Base-by-base conservation (phyloP, 2,888 invertebrate genomes). In the Drosophila macrospina region DNA sequence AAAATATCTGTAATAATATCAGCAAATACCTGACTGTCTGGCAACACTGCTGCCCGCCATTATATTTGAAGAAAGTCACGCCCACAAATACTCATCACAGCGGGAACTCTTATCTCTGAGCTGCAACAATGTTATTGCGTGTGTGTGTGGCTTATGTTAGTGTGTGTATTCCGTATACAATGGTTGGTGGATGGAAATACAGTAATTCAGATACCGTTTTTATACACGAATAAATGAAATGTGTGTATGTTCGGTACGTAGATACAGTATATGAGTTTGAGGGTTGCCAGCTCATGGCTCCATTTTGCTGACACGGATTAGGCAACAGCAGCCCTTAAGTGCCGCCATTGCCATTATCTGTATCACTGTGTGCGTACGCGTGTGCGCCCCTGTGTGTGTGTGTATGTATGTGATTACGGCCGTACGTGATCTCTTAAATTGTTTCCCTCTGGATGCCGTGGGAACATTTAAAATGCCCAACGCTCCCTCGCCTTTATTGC, bases 261-360 rank as follows among this genome's bases (percentile, higher is more conserved):
- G 16, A 39, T 39, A 20, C 5, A 2, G 16, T 20, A 20, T 20
- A 44, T 41, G 56, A 50, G 54, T 20, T 28, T 30, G 42, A 71
- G 72, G 80, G 67, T 67, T 64, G 68, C 45, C 32, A 56, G 72
- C 63, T 60, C 82, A 74, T 84, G 80, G 74, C 69, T 80, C 64
- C 87, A 90, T 90, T 90, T 90, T 89, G 75, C 64, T 41, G 66
- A 54, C 45, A 45, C 60, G 78, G 88, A 83, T 89, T 88, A 82
- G 83, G 59, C 71, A 68, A 62, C 42, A 51, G 62, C 82, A 62
- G 69, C 70, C 56, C 71, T 74, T 79, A 89, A 89, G 76, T 84
- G 85, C 69, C 80, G 65, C 84, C 82, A 78, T 82, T 61, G 47
- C 86, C 68, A 68, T 67, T 73, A 79, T 66, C 42, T 57, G 54